Base-by-base conservation (phyloP, 2,113 vertebrate species). In the Emydura subglobosa region DNA sequence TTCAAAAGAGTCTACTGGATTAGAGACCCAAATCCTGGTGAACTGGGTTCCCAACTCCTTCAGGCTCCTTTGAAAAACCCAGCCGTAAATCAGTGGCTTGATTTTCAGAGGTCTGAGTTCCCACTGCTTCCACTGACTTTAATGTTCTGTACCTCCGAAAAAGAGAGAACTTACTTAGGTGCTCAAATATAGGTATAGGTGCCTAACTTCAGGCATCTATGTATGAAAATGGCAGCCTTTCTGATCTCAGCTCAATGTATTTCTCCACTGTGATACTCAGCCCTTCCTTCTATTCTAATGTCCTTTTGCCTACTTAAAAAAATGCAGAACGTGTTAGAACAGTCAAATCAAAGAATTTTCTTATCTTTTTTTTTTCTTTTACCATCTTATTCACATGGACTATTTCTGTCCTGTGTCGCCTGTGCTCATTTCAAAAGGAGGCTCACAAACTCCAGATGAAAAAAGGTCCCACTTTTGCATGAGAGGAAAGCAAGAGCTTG, bases 231-330 rank as follows among this genome's bases (percentile, higher is more conserved):
- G 14, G n/a, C 86, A 57, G 74, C 50, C 74, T 96, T 89, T 88
- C 44, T 85, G 47, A 82, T 95, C 65, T 29, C 10, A 61, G 78
- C 59, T 55, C 53, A 27, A n/a, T 90, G 29, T 93, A 95, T 88
- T 97, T 97, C 86, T 94, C 83, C 86, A 54, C 0, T 0, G 72
- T 78, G 83, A 91, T 94, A 86, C 8, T 17, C 47, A 78, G 57
- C 80, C 80, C 59, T 90, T 39, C 51, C 61, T 95, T 96, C 92
- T 97, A 65, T 96, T 97, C 91, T 83, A 59, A 82, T 6, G 1
- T 22, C 57, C 39, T 92, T 49, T 47, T 19, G 59, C 76, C 89
- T 95, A 86, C 89, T 92, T 55, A 94, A 92, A 86, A 86, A 59
- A 68, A 88, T 47, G 55, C 27, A 3, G 4, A 10, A 31, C 54